A percentile compares a stretch with the other conserved stretches of the same genome.
phyloP scores from a whole-genome alignment of 2,113 vertebrate species.

The Hymenochirus boettgeri region DNA sequence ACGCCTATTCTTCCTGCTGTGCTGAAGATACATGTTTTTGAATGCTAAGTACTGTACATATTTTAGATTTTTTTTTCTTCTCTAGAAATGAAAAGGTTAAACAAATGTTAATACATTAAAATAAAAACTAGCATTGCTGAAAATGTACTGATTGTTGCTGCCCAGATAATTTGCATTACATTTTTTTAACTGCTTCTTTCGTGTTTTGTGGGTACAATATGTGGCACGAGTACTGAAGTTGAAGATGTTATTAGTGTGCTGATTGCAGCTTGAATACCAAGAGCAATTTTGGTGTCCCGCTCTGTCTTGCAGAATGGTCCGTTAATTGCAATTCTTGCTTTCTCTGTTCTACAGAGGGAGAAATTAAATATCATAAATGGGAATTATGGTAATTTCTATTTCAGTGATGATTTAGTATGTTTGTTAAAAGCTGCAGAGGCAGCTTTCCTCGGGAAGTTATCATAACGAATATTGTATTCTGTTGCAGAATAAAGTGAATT shows the following conservation, averaged over 20 bases:
- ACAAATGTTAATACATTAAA: too few species aligned
- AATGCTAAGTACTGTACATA: too few species aligned
- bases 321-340: slow-evolving; percentile 35
- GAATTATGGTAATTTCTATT: slow-evolving; percentile 40
- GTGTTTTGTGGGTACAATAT: not conserved
- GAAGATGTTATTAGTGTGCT: slow-evolving; percentile 27
- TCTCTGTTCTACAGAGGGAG: slow-evolving; percentile 29
- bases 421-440: slow-evolving; percentile 38
- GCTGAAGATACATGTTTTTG: too few species aligned
- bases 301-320: slow-evolving; percentile 37
- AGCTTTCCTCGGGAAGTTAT: slow-evolving; percentile 22
- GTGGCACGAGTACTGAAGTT: slow-evolving; percentile 7
- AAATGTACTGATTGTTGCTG: not conserved
- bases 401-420: slow-evolving; percentile 37
- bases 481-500: slow-evolving; percentile 11
- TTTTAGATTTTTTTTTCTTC: too few species aligned
- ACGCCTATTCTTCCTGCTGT: too few species aligned
- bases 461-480: not conserved
- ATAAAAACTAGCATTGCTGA: too few species aligned
- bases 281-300: slow-evolving; percentile 36
- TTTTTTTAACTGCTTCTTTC: not conserved
- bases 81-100: too few species aligned
- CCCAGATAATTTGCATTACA: not conserved
- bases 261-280: slow-evolving; percentile 27
- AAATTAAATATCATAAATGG: slow-evolving; percentile 41